Base-by-base conservation (phyloP, 2,888 invertebrate genomes). In the Tromatobia lineatoria region DNA sequence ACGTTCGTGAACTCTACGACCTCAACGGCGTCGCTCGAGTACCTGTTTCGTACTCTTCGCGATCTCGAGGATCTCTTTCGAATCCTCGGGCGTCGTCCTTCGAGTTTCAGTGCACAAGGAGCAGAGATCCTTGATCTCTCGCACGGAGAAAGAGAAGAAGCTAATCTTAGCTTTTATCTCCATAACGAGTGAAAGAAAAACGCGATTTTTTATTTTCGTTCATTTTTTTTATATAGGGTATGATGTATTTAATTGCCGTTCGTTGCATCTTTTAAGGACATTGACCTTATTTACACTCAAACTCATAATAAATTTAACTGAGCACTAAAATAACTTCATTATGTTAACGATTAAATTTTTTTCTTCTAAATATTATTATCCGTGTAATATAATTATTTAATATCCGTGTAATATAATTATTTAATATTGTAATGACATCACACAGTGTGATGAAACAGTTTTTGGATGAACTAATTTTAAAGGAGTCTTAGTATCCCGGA, bases 1-100 rank as follows among this genome's bases (percentile, higher is more conserved):
- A 59, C 73, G 29, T 59, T 73, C 59, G 59, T 73, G 73, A 73
- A 73, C 73, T 59, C 59, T 6, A 23, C 45, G 47, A 73, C 59
- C 47, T 59, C 45, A 59, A 25, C 38, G 61, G 20, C 50, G 42
- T 25, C 42, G 59, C 57, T 47, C 52, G 61, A 59, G 73, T 74
- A 74, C 61, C 47, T 20, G 61, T 74, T 61, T 47, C 61, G 61
- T 47, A 47, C 52, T 64, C 42, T 4, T 47, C 73, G 47, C 47
- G 45, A 59, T 59, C 45, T 59, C 59, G 45, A 73, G 59, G 34
- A 61, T 61, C 61, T 34, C 59, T 4, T 13, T 10, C n/a, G 29
- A 61, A 8, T 61, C 61, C 38, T 64, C 64, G 64, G 23, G 42
- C 64, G 11, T 38, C 64, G 64, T 38, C 64, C 64, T 64, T 64